A percentile compares a stretch with the other conserved stretches of the same genome.
phyloP scores from a whole-genome alignment of 2,888 invertebrate genomes.

The Adela reaumurella region DNA sequence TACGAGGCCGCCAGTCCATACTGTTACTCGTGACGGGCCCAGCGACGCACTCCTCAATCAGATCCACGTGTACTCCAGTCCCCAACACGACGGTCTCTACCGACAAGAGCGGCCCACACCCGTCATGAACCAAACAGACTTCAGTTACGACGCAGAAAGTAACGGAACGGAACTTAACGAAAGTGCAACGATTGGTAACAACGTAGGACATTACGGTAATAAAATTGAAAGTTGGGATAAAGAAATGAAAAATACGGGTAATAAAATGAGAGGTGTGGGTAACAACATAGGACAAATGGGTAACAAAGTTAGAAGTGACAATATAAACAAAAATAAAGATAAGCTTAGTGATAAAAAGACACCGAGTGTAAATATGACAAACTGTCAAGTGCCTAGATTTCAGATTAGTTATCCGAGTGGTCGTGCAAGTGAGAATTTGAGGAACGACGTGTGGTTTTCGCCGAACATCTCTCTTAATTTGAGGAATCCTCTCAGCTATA shows the following conservation, averaged over 20 bases:
- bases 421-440: conserved; percentile 37
- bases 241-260: conserved; percentile 6
- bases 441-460: conserved; percentile 15
- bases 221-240: background rate
- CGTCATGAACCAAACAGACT: background rate
- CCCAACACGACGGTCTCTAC: conserved; percentile 42
- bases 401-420: conserved; percentile 42
- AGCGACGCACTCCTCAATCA: conserved; percentile 40
- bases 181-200: background rate
- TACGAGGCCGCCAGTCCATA: background rate
- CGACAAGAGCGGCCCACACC: conserved; percentile 11
- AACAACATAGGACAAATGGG: too few relatives aligned
- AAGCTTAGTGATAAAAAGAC: too few relatives aligned
- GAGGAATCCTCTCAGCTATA: conserved; percentile 46
- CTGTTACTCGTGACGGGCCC: conserved; percentile 18
- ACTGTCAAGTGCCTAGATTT: conserved; percentile 31
- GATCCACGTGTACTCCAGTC: conserved; percentile 45
- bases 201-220: background rate
- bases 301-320: background rate
- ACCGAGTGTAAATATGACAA: too few relatives aligned
- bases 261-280: conserved; percentile 21
- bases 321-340: background rate
- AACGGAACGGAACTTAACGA: background rate
- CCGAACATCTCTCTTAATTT: conserved; percentile 37
- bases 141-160: background rate